Evolutionary conservation across 2,888 invertebrate species (phyloP), one percentile per base, ranked within the genome.

Genomic region (Hydriomena furcata): DNA sequence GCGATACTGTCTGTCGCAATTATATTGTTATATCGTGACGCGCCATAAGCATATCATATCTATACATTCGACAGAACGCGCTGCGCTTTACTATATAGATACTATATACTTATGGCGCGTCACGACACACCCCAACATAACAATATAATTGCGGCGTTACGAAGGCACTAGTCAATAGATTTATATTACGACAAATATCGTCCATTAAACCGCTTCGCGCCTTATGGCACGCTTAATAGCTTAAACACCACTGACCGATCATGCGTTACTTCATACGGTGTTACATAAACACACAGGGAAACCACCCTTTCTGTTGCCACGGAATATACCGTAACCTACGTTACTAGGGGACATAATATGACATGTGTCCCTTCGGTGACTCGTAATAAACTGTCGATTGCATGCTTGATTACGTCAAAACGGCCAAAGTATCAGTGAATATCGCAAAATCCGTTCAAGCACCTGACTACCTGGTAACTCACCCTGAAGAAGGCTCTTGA

Each of bases 231-330:
- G 40, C 17, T 48, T 51, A 42, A 41, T 50, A 42, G 44, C 45
- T 55, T 40, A 37, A n/a, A 43, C 52, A 50, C 23, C 40, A 36
- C 41, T 41, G 50, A 31, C 40, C 42, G 34, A 52, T 52, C 52
- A 47, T 51, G 43, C 52, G 60, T 55, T 31, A 45, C 52, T 59
- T 42, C 36, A 51, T 52, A 54, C 53, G 32, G 30, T 37, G 42
- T 50, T 50, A 54, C 36, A 41, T 54, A 47, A 53, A 44, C 44
- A 45, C 21, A 35, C 43, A 46, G 60, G 55, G 55, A 50, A 31
- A 43, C 40, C 50, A 45, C 58, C 59, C 55, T 41, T 32, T 42
- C 28, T 11, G 11, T 10, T 20, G 7, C 40, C 28, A 23, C 12
- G 12, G 30, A 40, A 12, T 40, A 40, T 1, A 34, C 11, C 1